phyloP scores from a whole-genome alignment of 2,113 vertebrate genomes.

The Erythrocebus patas region DNA sequence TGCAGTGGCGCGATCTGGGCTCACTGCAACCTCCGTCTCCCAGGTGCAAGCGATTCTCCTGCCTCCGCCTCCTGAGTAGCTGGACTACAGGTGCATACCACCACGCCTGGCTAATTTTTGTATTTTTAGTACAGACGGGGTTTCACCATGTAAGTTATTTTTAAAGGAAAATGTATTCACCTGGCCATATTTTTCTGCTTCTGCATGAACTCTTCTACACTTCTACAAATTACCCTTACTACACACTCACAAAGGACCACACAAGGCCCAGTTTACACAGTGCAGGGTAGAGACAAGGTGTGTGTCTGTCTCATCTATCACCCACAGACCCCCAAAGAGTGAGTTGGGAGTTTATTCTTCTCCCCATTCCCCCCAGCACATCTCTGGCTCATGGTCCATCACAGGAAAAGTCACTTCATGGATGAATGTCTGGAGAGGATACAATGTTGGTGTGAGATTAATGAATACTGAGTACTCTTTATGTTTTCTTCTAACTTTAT shows the following conservation, averaged over 20 bases:
- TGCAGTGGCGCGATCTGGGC: no score
- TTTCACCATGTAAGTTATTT: neutral
- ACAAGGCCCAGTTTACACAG: neutral
- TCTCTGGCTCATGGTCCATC: neutral
- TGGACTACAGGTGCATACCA: no score
- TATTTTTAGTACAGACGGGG: no score
- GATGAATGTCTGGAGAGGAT: neutral
- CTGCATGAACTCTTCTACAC: neutral
- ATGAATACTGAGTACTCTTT: neutral
- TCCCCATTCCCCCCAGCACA: neutral
- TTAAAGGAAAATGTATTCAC: neutral
- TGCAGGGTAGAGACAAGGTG: neutral
- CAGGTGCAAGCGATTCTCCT: no score
- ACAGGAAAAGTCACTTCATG: neutral
- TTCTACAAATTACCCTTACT: neutral
- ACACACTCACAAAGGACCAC: neutral
- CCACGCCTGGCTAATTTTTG: no score
- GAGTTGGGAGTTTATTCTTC: neutral
- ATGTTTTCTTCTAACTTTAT: neutral
- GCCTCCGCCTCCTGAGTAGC: neutral
- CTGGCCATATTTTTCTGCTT: neutral
- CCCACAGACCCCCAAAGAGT: neutral
- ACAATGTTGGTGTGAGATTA: neutral
- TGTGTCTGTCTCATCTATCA: accelerated
- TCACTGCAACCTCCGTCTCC: no score